Base-by-base conservation (phyloP, 1,140 invertebrate genomes). In the Myzus persicae region DNA sequence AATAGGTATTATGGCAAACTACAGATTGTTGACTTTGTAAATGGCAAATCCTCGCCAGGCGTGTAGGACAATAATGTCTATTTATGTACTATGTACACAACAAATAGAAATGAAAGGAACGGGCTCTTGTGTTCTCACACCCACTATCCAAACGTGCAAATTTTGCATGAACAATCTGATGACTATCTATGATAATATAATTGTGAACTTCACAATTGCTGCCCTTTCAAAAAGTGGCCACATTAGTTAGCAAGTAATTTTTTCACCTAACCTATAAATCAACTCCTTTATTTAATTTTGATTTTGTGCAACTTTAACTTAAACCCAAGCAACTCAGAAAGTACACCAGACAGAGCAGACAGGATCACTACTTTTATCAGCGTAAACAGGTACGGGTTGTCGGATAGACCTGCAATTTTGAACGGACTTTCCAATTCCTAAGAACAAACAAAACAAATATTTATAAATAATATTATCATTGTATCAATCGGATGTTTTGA, bases 241-340 rank as follows among this genome's bases (percentile, higher is more conserved):
- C 31, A 67, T 67, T 67, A 1, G 31, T n/a, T n/a, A n/a, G 31
- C 31, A 67, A 18, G 59, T 67, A n/a, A n/a, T 67, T 67, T 67
- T 4, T 67, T n/a, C n/a, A 67, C 59, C 59, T 67, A 67, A 67
- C 59, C 31, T n/a, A 67, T 18, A 67, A 31, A 67, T 67, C 59
- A 67, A n/a, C 14, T 67, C 0, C 31, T n/a, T 26, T 96, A 98
- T 95, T 98, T 98, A 90, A 98, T 97, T 96, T 99, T 99, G 94
- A 99, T 99, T 96, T 99, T 99, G 95, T 99, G 98, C 54, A 99
- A 95, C 95, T 99, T 99, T 76, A 99, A 96, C 95, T 99, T 99
- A 95, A 99, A 99, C 82, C 99, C 99, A 88, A 99, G 96, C 95
- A 99, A 96, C 95, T 99, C 99, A 48, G 98, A 99, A 20, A 99